Conservation (phyloP, 2,113 vertebrate genomes). For the Maccullochella peelii region DNA sequence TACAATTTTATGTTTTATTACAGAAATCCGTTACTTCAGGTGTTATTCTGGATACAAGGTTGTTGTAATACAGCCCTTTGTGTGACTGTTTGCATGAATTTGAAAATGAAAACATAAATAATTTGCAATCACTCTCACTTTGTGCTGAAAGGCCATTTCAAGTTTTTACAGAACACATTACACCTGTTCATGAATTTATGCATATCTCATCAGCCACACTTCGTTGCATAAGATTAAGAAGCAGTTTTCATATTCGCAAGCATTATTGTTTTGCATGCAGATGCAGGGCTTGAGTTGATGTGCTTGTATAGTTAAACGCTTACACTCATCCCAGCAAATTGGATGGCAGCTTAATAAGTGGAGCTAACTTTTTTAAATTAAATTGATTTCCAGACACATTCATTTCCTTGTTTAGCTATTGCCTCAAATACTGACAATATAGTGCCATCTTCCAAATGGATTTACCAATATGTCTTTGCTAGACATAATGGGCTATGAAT, state of each 20-base stretch:
- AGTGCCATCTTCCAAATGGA: slow-evolving; percentile 34
- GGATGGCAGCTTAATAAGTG: slow-evolving; percentile 43
- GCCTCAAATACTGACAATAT: slow-evolving; percentile 24
- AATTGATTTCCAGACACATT: slow-evolving; percentile 41
- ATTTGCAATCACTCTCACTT: slow-evolving; percentile 30
- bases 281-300: slow-evolving; percentile 2
- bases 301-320: slow-evolving; percentile 31
- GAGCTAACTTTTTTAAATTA: slow-evolving; percentile 41
- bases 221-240: slow-evolving; percentile 28
- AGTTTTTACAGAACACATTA: slow-evolving; percentile 35
- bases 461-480: slow-evolving; percentile 66
- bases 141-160: slow-evolving; percentile 45
- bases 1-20: not conserved
- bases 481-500: slow-evolving; percentile 57
- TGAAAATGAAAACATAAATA: slow-evolving; percentile 19
- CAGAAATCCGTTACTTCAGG: not conserved
- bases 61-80: not conserved
- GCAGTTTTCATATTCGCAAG: slow-evolving; percentile 35
- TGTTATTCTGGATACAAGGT: not conserved
- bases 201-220: slow-evolving; percentile 42
- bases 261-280: slow-evolving; percentile 27
- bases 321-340: slow-evolving; percentile 32
- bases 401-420: slow-evolving; percentile 45
- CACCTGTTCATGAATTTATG: slow-evolving; percentile 66
- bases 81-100: not conserved